A percentile compares a stretch with the other conserved stretches of the same genome.
phyloP scores from a whole-genome alignment of 2,113 vertebrate species.

The Pluvialis apricaria region DNA sequence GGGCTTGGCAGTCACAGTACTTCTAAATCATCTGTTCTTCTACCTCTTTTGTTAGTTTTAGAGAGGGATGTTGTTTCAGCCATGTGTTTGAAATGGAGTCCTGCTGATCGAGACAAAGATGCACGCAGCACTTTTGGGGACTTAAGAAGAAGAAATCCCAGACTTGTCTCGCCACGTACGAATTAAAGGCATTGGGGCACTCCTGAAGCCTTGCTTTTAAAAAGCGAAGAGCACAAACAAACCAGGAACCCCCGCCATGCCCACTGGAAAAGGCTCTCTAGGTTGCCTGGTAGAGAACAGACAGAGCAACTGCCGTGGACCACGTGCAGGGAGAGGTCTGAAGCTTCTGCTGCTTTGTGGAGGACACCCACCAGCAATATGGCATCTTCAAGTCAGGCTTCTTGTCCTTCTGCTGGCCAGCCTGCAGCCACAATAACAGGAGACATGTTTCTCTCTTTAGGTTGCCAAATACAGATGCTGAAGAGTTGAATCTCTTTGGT shows the following conservation, averaged over 20 bases:
- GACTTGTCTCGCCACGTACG: background rate
- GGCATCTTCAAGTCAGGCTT: background rate
- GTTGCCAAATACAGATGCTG: background rate
- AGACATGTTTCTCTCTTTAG: background rate
- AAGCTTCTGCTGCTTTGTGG: background rate
- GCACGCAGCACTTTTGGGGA: background rate
- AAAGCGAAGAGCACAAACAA: background rate
- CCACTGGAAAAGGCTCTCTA: background rate
- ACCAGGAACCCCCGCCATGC: background rate
- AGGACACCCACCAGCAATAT: background rate
- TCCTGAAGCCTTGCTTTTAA: background rate
- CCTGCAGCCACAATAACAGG: background rate
- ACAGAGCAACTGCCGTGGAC: fast-evolving
- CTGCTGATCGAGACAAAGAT: background rate
- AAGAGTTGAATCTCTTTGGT: background rate
- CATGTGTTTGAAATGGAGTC: background rate
- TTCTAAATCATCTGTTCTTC: background rate
- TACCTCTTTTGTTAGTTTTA: background rate
- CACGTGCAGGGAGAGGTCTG: background rate
- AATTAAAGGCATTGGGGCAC: background rate
- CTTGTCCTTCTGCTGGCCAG: background rate
- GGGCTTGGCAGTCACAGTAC: background rate
- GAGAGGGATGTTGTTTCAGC: background rate
- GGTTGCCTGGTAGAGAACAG: background rate
- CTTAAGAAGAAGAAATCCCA: background rate